Base-by-base conservation (phyloP, 2,113 vertebrate species). In the Bujurquina vittata region DNA sequence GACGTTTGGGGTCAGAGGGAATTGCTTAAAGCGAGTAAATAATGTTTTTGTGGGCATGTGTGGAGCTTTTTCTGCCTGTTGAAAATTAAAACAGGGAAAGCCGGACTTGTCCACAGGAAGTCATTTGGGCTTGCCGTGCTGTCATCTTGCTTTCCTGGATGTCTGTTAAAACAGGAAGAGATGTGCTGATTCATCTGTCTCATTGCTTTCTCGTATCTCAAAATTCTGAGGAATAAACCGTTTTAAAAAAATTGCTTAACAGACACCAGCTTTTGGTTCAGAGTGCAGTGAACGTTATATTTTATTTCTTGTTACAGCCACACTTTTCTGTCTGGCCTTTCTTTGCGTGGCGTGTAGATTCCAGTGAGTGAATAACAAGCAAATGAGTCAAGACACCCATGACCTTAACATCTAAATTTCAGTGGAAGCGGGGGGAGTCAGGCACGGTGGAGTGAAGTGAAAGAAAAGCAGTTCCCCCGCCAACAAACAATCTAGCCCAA, bases 401-500 rank as follows among this genome's bases (percentile, higher is more conserved):
- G 60, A 82, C 93, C 91, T 91, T 91, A 84, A 84, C 8, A 37
- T 73, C 75, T 63, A 62, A 60, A 54, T 80, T 81, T 63, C 43
- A 73, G 58, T 69, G 81, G 33, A 83, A 80, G 80, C 3, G 8
- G 37, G n/a, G 67, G 67, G 52, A 63, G 57, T n/a, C 77, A 22
- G 82, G 81, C 26, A 23, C 18, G 43, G 62, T 46, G 14, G 43
- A 62, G 73, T 77, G 43, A 61, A 35, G 60, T 80, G 78, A 87
- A 81, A 37, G 56, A 73, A 77, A 84, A 81, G 72, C n/a, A 35
- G 22, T 61, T 84, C 77, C 84, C 54, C 83, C 84, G 81, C 80
- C 58, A 81, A 84, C 83, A 85, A 92, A 94, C 91, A 85, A 94
- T 95, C 93, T 92, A 96, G 95, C 95, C 95, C 96, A 95, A 93